These are phyloP conservation scores for Martes martes DNA, from an alignment of 2,113 vertebrate species.

Conservation along the genomic window DNA sequence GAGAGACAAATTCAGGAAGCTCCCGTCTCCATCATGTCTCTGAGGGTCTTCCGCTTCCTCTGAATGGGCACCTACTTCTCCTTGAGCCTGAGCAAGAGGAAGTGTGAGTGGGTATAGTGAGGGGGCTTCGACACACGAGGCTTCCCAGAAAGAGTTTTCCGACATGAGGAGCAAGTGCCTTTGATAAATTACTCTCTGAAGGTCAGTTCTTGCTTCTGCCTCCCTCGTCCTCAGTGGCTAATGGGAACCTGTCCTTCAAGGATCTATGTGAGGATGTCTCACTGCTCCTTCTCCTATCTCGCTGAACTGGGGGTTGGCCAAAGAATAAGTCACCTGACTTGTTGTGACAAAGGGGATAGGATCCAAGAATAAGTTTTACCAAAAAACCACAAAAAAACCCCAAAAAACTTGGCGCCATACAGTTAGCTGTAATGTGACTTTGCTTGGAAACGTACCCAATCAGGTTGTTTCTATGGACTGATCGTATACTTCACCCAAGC, in stretches of 20 bases:
- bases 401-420: neutral
- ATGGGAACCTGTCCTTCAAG: neutral
- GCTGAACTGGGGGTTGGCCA: neutral
- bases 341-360: neutral
- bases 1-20: neutral
- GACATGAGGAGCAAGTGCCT: neutral
- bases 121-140: neutral
- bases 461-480: neutral
- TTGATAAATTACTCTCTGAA: neutral
- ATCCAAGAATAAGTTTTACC: neutral
- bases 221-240: neutral
- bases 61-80: neutral
- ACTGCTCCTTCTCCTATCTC: neutral
- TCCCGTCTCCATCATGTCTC: neutral
- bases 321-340: neutral
- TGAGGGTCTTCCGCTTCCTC: neutral
- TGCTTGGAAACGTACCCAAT: neutral
- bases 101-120: neutral
- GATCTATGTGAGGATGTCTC: neutral
- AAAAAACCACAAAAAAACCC: neutral
- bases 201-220: neutral
- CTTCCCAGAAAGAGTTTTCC: neutral
- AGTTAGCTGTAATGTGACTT: neutral
- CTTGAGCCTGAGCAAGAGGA: neutral
- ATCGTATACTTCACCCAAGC: neutral